A percentile compares a stretch with the other conserved stretches of the same genome.
phyloP scores from a whole-genome alignment of 53 echinoderm and acorn worm species.

The Crossaster papposus region DNA sequence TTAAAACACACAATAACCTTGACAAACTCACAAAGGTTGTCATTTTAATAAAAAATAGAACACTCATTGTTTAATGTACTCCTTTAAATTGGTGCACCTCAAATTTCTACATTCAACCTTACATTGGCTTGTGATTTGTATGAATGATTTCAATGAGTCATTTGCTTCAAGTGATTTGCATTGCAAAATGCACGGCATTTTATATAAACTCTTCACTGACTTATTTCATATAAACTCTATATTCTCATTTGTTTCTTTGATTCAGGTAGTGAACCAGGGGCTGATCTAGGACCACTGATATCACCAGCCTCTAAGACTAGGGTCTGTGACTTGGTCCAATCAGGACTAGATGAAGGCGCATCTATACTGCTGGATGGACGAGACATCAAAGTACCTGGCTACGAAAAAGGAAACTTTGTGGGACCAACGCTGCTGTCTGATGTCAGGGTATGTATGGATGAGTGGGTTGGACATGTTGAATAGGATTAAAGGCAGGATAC shows the following conservation, averaged over 20 bases:
- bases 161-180: too few relatives aligned
- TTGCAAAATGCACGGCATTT: too few relatives aligned
- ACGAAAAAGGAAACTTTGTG: constrained; percentile 99
- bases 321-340: constrained; percentile 77
- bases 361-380: constrained; percentile 84
- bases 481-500: neutral
- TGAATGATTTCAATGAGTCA: too few relatives aligned
- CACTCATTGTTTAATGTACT: too few relatives aligned
- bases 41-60: too few relatives aligned
- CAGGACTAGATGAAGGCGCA: constrained; percentile 93
- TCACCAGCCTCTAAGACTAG: constrained; percentile 87
- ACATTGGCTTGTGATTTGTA: too few relatives aligned
- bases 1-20: too few relatives aligned
- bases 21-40: too few relatives aligned
- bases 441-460: constrained; percentile 77
- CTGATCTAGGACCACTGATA: constrained; percentile 93
- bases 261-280: constrained; percentile 82
- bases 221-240: too few relatives aligned
- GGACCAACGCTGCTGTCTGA: constrained; percentile 87
- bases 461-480: neutral
- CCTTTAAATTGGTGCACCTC: too few relatives aligned
- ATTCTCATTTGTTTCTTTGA: neutral
- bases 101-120: too few relatives aligned
- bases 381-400: constrained; percentile 77
- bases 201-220: too few relatives aligned